phyloP scores from a whole-genome alignment of 2,797 vertebrate species.

The Argya squamiceps region DNA sequence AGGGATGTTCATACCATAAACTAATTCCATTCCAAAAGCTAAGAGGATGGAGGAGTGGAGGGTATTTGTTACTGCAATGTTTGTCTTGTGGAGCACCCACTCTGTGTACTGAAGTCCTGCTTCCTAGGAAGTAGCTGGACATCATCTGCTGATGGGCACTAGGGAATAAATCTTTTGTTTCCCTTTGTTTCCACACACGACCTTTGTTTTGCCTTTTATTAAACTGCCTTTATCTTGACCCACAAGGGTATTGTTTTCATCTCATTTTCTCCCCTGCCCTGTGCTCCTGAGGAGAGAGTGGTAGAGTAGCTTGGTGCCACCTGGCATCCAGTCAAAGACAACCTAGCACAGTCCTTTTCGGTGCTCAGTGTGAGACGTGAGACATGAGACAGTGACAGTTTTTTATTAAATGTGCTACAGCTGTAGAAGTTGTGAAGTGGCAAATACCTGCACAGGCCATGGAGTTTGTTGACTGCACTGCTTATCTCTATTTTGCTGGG shows the following conservation, averaged over 20 bases:
- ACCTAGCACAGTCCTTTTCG: neutral
- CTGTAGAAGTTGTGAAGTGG: neutral
- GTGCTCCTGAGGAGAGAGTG: neutral
- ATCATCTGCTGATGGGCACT: neutral
- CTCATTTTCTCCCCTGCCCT: neutral
- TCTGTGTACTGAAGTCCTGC: neutral
- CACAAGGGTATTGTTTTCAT: neutral
- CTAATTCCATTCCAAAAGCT: neutral
- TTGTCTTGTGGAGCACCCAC: neutral
- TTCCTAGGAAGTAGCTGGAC: neutral
- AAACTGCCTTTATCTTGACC: neutral
- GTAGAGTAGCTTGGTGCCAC: neutral
- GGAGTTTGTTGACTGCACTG: neutral
- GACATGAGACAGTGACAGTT: rapidly evolving
- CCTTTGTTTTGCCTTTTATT: neutral
- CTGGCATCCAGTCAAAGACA: neutral
- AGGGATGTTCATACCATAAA: neutral
- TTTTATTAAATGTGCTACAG: neutral
- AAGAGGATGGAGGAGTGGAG: neutral
- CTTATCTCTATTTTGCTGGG: neutral
- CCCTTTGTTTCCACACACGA: neutral
- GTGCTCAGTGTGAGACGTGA: rapidly evolving
- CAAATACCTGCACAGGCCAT: neutral
- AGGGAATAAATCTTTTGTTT: neutral
- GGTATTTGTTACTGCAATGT: neutral